Evolutionary conservation across 2,113 vertebrate species (phyloP), one percentile per base, ranked within the genome.

Genomic region (Carassius gibelio): DNA sequence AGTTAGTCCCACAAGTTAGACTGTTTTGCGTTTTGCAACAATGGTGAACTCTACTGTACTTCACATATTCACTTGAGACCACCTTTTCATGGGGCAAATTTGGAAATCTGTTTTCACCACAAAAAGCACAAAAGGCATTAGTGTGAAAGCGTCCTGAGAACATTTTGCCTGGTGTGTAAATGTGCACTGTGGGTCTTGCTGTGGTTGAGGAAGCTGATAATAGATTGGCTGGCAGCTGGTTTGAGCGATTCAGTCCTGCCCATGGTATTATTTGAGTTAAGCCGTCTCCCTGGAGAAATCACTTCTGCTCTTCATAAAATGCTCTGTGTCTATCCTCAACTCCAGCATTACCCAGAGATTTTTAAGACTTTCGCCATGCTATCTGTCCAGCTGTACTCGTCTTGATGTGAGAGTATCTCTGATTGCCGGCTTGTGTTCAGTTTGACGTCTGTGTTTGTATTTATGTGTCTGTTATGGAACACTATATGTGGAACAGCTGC

Each of bases 161-260:
- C 61, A 87, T 82, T 82, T 81, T 30, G 61, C 50, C 78, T 88
- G 82, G 36, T 61, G 64, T 85, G 66, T 82, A 55, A 64, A 77
- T 50, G 75, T 85, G 84, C 9, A 61, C 57, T 61, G 57, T 81
- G 64, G 66, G 66, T 82, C 55, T 55, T 84, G 50, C 71, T 86
- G 87, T 85, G 81, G 50, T 85, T 83, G 75, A 82, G 78, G 71
- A 84, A 38, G 81, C 36, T 85, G 79, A 88, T 89, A 89, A 90
- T 90, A 85, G 87, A 88, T 89, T 88, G 87, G 85, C 79, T 89
- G 85, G 88, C 88, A 89, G 90, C 90, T 90, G 88, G 88, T 61
- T 86, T 64, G 74, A 85, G 82, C 78, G 57, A 82, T 77, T 79
- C 77, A 83, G 75, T 59, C 38, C 82, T 80, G 86, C 69, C 84